phyloP scores from a whole-genome alignment of 2,797 vertebrate genomes.

The Tragelaphus oryx region DNA sequence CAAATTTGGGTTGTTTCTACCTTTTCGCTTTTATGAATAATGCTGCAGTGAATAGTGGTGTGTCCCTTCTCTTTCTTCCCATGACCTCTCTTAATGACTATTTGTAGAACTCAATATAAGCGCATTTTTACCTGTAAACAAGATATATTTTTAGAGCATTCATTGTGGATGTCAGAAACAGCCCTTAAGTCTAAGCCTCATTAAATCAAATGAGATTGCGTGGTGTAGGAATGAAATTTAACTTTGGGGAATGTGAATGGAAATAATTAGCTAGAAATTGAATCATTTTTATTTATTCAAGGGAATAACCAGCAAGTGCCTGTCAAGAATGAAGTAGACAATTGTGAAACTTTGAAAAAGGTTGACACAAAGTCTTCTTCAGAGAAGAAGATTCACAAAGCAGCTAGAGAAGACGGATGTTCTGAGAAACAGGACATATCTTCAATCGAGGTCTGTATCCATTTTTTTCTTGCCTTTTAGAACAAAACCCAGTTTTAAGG shows the following conservation, averaged over 20 bases:
- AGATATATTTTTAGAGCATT: neutral
- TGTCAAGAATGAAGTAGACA: constrained; percentile 79
- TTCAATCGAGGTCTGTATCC: constrained; percentile 78
- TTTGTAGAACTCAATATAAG: neutral
- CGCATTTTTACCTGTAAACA: neutral
- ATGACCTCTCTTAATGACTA: neutral
- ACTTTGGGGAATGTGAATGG: neutral
- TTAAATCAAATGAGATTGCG: neutral
- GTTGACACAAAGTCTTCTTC: constrained; percentile 73
- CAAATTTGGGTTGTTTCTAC: neutral
- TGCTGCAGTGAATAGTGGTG: neutral
- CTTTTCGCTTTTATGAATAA: neutral
- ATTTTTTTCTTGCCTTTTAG: neutral
- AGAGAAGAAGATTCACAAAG: constrained; percentile 79
- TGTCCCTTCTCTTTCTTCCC: neutral
- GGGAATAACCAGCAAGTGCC: constrained; percentile 81
- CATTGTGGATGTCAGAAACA: neutral
- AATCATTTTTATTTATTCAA: constrained; percentile 71
- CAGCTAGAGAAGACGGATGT: constrained; percentile 76
- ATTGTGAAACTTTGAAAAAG: constrained; percentile 80
- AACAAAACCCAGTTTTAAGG: neutral
- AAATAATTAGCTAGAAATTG: constrained; percentile 17
- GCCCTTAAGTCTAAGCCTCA: neutral
- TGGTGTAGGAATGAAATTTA: neutral
- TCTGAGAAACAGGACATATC: constrained; percentile 74